phyloP scores from a whole-genome alignment of 2,888 invertebrate genomes.

The Sinelater perroti region DNA sequence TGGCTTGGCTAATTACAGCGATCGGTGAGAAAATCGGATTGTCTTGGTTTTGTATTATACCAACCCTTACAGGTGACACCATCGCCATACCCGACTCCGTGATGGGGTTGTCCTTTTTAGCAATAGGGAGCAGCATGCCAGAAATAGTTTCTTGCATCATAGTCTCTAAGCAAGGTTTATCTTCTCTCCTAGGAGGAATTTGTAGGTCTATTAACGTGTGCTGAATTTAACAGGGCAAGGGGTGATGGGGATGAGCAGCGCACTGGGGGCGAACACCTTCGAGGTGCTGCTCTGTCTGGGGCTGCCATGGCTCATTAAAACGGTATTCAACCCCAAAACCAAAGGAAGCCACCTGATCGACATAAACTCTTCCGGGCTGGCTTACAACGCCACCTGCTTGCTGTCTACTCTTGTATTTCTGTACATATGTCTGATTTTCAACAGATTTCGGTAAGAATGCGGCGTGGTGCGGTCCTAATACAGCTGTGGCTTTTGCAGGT shows the following conservation, averaged over 20 bases:
- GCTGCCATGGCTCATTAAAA: conserved; percentile 76
- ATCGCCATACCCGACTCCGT: conserved; percentile 79
- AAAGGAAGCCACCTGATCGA: conserved; percentile 67
- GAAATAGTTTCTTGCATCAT: conserved; percentile 83
- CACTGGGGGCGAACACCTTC: conserved; percentile 81
- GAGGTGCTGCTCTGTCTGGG: conserved; percentile 78
- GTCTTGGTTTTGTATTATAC: not conserved
- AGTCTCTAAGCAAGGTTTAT: conserved; percentile 57
- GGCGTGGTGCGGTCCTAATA: not conserved
- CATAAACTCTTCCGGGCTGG: conserved; percentile 76
- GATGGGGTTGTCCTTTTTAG: conserved; percentile 80
- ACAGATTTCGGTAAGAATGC: conserved; percentile 63
- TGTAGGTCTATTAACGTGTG: no score
- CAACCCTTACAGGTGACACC: conserved; percentile 68
- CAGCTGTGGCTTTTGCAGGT: conserved; percentile 41
- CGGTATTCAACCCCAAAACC: conserved; percentile 65
- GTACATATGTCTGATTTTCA: conserved; percentile 68
- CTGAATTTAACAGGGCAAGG: conserved; percentile 65
- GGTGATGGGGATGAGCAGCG: conserved; percentile 79
- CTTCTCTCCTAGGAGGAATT: no score
- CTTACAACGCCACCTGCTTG: conserved; percentile 75
- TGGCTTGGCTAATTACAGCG: conserved; percentile 81
- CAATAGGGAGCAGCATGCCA: conserved; percentile 82
- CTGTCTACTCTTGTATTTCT: conserved; percentile 73
- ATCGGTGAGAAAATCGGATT: conserved; percentile 65